Evolutionary conservation across 2,888 invertebrate genomes (phyloP).

Genomic region (Antheraea yamamai): DNA sequence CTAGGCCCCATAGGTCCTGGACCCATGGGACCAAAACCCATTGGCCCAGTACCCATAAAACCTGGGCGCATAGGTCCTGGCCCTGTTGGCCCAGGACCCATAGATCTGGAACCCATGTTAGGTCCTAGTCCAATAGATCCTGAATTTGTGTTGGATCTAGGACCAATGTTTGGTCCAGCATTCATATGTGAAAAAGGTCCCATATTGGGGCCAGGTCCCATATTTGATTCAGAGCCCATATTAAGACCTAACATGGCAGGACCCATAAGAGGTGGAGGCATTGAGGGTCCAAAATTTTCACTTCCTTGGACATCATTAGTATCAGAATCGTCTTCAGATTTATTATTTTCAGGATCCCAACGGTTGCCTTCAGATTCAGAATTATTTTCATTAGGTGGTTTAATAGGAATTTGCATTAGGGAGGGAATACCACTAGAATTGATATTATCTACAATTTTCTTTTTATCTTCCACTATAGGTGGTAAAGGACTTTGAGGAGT

Average conservation of each 20-base stretch:
- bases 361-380: slow-evolving; percentile 49
- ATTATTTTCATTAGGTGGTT: slow-evolving; percentile 54
- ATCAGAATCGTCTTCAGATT: slow-evolving; percentile 51
- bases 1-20: slow-evolving; percentile 25
- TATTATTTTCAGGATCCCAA: slow-evolving; percentile 55
- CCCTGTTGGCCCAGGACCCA: slow-evolving; percentile 29
- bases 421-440: slow-evolving; percentile 51
- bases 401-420: slow-evolving; percentile 66
- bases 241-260: slow-evolving; percentile 18
- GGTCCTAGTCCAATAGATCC: slow-evolving; percentile 32
- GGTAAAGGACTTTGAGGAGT: slow-evolving; percentile 58
- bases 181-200: slow-evolving; percentile 15
- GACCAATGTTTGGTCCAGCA: slow-evolving; percentile 30
- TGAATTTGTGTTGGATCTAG: slow-evolving; percentile 35
- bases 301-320: slow-evolving; percentile 30
- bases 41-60: slow-evolving; percentile 23
- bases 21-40: slow-evolving; percentile 32
- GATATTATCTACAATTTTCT: slow-evolving; percentile 46
- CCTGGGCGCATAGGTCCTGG: slow-evolving; percentile 35
- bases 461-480: slow-evolving; percentile 58
- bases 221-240: slow-evolving; percentile 27
- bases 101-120: slow-evolving; percentile 26
- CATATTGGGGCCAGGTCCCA: slow-evolving; percentile 35
- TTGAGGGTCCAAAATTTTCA: slow-evolving; percentile 33
- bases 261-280: slow-evolving; percentile 20